Conservation (phyloP, 2,888 invertebrate species). For the Pristionchus mayeri region DNA sequence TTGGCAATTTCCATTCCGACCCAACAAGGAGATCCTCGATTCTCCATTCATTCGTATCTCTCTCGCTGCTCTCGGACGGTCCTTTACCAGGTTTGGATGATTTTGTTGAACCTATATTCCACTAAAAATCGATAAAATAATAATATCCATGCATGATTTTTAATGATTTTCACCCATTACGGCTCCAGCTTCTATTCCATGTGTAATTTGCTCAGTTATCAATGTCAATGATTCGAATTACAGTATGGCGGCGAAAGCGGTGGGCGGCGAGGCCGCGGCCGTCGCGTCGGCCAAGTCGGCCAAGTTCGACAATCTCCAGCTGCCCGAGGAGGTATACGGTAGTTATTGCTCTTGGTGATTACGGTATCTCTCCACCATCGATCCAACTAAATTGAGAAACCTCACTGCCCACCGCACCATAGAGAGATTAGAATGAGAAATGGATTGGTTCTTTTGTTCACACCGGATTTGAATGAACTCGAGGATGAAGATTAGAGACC, state of each 20-base stretch:
- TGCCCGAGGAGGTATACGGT: slow-evolving; percentile 25
- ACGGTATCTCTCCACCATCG: neutral
- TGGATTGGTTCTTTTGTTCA: too few relatives aligned
- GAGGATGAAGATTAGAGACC: neutral
- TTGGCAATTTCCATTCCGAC: neutral
- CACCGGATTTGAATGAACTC: neutral
- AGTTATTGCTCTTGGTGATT: too few relatives aligned
- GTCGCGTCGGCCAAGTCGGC: neutral
- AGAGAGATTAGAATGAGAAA: too few relatives aligned
- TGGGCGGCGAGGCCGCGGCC: neutral
- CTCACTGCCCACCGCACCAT: too few relatives aligned
- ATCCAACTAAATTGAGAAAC: neutral
- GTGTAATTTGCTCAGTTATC: neutral
- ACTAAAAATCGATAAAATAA: too few relatives aligned
- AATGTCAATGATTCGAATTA: neutral
- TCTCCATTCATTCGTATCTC: neutral
- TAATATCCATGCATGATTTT: too few relatives aligned
- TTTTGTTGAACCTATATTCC: too few relatives aligned
- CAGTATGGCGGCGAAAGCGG: neutral
- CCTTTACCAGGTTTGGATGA: neutral
- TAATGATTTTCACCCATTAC: too few relatives aligned
- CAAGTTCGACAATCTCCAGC: neutral
- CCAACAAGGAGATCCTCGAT: neutral
- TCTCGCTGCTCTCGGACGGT: neutral
- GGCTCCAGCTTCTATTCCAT: too few relatives aligned